These are phyloP conservation scores for Ardeotis arabs DNA, from an alignment of 2,113 vertebrate genomes.

Conservation along the genomic window DNA sequence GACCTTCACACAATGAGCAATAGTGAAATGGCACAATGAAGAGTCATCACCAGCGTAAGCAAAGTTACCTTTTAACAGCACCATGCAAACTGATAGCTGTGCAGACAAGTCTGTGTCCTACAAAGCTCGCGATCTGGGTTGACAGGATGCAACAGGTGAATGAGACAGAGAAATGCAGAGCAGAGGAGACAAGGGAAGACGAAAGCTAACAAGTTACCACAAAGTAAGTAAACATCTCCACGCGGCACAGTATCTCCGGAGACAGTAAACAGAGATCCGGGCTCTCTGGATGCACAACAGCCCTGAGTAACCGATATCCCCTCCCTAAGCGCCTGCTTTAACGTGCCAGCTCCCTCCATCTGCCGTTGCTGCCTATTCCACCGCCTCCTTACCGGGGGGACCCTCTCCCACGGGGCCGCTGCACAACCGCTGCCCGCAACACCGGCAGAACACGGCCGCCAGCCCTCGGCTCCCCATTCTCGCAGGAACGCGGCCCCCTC, in stretches of 20 bases:
- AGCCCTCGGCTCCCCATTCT: too few relatives aligned
- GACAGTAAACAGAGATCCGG: too few relatives aligned
- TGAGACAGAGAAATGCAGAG: not conserved
- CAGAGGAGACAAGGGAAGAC: not conserved
- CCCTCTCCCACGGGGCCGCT: not conserved
- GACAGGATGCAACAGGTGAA: not conserved
- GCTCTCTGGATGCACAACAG: not conserved
- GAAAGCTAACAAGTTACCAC: not conserved
- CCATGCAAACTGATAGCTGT: not conserved
- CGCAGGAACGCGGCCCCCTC: not conserved
- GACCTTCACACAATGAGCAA: not conserved
- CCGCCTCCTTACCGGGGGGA: not conserved
- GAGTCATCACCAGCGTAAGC: accelerated
- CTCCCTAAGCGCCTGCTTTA: accelerated
- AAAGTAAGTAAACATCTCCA: not conserved
- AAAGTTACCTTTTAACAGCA: not conserved
- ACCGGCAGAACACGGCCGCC: accelerated
- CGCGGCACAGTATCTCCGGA: not conserved
- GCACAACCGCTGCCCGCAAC: too few relatives aligned
- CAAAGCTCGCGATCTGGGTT: not conserved
- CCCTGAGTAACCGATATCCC: accelerated
- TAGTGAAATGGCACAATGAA: accelerated
- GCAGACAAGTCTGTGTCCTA: not conserved
- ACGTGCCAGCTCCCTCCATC: accelerated
- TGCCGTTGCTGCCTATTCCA: not conserved